Conservation (phyloP, 2,888 invertebrate genomes). For the Leucoptera coffeella region DNA sequence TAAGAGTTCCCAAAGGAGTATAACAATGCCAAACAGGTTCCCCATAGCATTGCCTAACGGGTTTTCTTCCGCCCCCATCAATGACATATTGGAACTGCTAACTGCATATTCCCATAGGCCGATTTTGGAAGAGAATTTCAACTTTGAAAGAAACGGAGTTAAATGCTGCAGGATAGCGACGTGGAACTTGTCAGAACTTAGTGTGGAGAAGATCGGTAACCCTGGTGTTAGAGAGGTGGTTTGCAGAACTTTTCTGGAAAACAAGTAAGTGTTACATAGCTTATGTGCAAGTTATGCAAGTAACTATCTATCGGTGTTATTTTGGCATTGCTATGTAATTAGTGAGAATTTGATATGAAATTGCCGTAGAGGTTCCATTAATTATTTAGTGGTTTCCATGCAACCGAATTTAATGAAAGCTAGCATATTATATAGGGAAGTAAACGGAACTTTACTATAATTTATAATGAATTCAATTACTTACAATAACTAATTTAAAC, state of each 20-base stretch:
- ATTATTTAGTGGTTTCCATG: too few species aligned
- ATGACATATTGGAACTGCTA: conserved; percentile 62
- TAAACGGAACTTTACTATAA: too few species aligned
- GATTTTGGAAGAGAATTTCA: conserved; percentile 54
- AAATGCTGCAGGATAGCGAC: conserved; percentile 62
- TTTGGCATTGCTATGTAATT: too few species aligned
- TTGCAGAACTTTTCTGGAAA: conserved; percentile 74
- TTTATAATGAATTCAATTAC: too few species aligned
- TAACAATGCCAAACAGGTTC: conserved; percentile 47
- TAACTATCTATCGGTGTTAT: too few species aligned
- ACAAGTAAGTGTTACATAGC: conserved; percentile 48
- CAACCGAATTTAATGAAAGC: too few species aligned
- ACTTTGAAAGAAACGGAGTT: conserved; percentile 49
- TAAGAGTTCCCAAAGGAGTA: conserved; percentile 43
- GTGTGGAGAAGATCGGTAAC: conserved; percentile 67
- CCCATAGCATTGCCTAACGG: conserved; percentile 47
- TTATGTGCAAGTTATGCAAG: too few species aligned
- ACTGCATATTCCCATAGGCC: conserved; percentile 64
- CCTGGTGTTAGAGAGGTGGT: conserved; percentile 78
- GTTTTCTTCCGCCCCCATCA: conserved; percentile 50
- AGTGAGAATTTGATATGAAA: too few species aligned
- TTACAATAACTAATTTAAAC: too few species aligned
- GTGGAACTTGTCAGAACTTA: conserved; percentile 72
- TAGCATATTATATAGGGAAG: too few species aligned
- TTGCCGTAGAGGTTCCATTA: too few species aligned